These are phyloP conservation scores for Matsumurasca onukii DNA, from an alignment of 1,140 invertebrate genomes.

Conservation along the genomic window DNA sequence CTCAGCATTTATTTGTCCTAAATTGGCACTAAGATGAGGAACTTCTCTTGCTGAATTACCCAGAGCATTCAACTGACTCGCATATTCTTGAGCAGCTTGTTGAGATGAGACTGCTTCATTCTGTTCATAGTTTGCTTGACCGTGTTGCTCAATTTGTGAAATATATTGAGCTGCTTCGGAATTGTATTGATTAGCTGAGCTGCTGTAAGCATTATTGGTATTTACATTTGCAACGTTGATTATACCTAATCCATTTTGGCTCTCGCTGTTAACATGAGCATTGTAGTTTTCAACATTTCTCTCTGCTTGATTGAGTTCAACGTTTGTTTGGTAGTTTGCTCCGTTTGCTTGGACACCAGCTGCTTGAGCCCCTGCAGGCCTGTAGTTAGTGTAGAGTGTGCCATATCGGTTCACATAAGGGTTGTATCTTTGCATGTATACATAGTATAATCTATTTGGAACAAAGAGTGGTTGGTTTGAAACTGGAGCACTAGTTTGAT, in stretches of 20 bases:
- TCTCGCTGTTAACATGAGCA: too few relatives aligned
- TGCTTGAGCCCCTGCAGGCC: neutral
- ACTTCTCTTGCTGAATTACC: neutral
- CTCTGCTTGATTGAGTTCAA: too few relatives aligned
- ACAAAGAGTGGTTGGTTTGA: constrained; percentile 14
- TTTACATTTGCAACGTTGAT: too few relatives aligned
- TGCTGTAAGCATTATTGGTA: too few relatives aligned
- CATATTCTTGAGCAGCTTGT: neutral
- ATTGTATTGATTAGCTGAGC: neutral
- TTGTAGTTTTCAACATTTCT: too few relatives aligned
- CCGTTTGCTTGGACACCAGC: neutral
- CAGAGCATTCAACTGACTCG: neutral
- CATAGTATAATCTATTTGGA: constrained; percentile 28
- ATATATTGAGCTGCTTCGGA: neutral
- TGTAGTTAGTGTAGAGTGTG: neutral
- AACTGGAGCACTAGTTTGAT: neutral
- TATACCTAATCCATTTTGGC: too few relatives aligned
- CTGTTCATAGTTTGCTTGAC: too few relatives aligned
- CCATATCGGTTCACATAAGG: constrained; percentile 25
- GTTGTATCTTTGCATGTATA: constrained; percentile 31
- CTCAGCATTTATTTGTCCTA: too few relatives aligned
- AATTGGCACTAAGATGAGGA: neutral
- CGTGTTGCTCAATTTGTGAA: too few relatives aligned
- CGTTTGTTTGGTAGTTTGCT: too few relatives aligned
- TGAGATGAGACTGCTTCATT: too few relatives aligned